Conservation (phyloP, 2,888 invertebrate genomes). For the Druceiella hillmani region DNA sequence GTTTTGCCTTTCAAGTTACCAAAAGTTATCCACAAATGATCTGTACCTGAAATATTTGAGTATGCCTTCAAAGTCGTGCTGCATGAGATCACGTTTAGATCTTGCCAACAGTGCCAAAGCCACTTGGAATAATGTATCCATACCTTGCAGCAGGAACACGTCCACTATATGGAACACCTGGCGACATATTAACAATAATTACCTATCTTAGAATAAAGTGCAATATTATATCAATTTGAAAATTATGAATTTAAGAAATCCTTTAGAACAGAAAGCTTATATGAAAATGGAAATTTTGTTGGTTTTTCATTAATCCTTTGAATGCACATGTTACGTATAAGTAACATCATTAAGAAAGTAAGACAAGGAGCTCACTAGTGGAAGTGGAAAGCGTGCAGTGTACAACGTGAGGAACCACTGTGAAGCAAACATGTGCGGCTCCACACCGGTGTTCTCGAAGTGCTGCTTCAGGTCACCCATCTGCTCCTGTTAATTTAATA, state of each 20-base stretch:
- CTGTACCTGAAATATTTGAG: conserved; percentile 88
- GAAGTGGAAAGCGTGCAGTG: conserved; percentile 96
- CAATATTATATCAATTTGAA: too few relatives aligned
- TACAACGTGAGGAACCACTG: conserved; percentile 99
- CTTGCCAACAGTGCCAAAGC: conserved; percentile 89
- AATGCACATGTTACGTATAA: too few relatives aligned
- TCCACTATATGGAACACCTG: conserved; percentile 94
- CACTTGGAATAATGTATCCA: conserved; percentile 94
- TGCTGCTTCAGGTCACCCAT: conserved; percentile 75
- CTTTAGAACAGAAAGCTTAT: not conserved
- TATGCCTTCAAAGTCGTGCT: conserved; percentile 95
- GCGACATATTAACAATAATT: conserved; percentile 2
- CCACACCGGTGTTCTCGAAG: conserved; percentile 77
- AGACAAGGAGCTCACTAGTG: conserved; percentile 55
- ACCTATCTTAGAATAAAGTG: too few relatives aligned
- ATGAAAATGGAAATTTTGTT: not conserved
- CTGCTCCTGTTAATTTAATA: conserved; percentile 65
- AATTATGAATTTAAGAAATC: too few relatives aligned
- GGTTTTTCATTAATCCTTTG: too few relatives aligned
- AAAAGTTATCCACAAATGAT: too few relatives aligned
- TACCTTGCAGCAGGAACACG: conserved; percentile 90
- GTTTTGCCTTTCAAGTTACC: too few relatives aligned
- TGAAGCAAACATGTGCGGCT: conserved; percentile 98
- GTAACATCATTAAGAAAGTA: conserved; percentile 1
- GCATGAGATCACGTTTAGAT: conserved; percentile 85